Conservation (phyloP, 2,113 vertebrate species). For the Piaya cayana region DNA sequence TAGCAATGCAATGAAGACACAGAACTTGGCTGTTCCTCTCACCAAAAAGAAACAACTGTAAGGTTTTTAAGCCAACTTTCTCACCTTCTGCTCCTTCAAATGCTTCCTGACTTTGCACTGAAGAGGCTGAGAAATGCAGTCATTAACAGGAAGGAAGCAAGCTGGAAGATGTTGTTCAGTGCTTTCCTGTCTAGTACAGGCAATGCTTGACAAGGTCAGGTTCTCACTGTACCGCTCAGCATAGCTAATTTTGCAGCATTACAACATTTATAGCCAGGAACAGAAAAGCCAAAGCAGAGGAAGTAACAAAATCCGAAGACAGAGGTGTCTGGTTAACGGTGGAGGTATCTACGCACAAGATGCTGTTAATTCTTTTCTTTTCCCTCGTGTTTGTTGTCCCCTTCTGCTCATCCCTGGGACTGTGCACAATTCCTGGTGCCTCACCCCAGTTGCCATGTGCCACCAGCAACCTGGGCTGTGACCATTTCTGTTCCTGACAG, state of each 20-base stretch:
- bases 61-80: not conserved
- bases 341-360: not conserved
- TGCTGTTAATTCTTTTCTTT: not conserved
- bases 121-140: not conserved
- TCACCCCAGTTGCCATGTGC: not conserved
- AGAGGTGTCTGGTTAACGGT: not conserved
- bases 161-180: not conserved
- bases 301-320: not conserved
- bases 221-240: not conserved
- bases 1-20: not conserved
- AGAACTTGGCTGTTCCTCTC: not conserved
- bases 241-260: not conserved
- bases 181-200: constrained; percentile 7
- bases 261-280: not conserved
- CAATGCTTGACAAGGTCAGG: constrained; percentile 34
- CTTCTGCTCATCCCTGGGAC: not conserved
- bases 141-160: not conserved
- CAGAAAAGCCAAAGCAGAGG: not conserved
- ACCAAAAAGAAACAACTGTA: not conserved
- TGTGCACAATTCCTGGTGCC: not conserved
- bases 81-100: not conserved
- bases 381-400: not conserved
- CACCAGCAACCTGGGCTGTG: not conserved
- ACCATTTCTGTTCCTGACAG: not conserved
- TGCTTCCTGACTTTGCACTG: not conserved